These are phyloP conservation scores for Lophius piscatorius DNA, from an alignment of 2,113 vertebrate genomes.

Conservation along the genomic window DNA sequence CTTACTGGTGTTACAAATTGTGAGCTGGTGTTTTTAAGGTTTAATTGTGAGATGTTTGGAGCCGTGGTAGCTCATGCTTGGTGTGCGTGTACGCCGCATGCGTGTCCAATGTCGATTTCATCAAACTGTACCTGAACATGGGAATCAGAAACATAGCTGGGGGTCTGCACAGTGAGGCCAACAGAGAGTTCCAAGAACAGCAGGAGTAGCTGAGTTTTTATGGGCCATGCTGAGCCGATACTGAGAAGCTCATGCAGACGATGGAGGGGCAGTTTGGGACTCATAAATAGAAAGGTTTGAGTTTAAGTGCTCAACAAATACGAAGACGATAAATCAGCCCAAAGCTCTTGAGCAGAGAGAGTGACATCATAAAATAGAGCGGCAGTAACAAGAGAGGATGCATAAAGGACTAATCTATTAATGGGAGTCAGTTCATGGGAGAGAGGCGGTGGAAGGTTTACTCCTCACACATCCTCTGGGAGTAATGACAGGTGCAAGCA, in stretches of 20 bases:
- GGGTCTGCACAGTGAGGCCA: conserved; percentile 33
- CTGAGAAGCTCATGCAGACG: conserved; percentile 55
- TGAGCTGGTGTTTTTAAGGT: too few species aligned
- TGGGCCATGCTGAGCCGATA: conserved; percentile 45
- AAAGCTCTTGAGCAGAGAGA: conserved; percentile 69
- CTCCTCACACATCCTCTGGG: conserved; percentile 40
- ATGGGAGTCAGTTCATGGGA: conserved; percentile 64
- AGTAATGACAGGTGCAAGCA: conserved; percentile 45
- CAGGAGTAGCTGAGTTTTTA: conserved; percentile 58
- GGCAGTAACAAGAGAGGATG: conserved; percentile 72
- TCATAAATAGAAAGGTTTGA: conserved; percentile 76
- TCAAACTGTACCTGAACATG: conserved; percentile 35
- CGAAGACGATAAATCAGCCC: conserved; percentile 72
- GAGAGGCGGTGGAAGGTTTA: conserved; percentile 54
- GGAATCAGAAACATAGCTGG: conserved; percentile 41
- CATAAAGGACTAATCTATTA: conserved; percentile 74
- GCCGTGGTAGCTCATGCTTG: too few species aligned
- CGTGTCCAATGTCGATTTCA: conserved; percentile 27
- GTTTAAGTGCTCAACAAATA: conserved; percentile 74
- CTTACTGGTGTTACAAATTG: too few species aligned
- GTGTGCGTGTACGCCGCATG: too few species aligned
- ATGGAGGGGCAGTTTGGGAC: conserved; percentile 70
- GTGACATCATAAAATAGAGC: conserved; percentile 76
- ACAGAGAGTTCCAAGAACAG: conserved; percentile 37
- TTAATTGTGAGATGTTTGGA: too few species aligned